Evolutionary conservation across 2,888 invertebrate species (phyloP).

Genomic region (Leptinotarsa peninsularis): DNA sequence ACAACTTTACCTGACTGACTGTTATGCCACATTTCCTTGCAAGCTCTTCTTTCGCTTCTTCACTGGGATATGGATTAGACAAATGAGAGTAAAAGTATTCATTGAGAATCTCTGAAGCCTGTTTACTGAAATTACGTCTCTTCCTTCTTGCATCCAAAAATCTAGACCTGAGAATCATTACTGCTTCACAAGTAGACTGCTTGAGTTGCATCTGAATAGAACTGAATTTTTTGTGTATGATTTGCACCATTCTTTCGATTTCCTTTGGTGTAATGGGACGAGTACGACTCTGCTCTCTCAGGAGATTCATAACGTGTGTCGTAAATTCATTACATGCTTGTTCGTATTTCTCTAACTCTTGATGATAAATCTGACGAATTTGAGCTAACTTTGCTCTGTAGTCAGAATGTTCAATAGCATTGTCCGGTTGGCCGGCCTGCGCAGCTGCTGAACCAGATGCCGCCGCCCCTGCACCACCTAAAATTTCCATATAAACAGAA

Average conservation of each 20-base stretch:
- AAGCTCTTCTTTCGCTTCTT: constrained; percentile 99
- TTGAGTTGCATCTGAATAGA: constrained; percentile 98
- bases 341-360: constrained; percentile 98
- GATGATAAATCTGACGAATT: constrained; percentile 97
- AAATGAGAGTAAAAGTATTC: constrained; percentile 99
- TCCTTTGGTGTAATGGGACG: constrained; percentile 98
- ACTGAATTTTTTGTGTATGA: constrained; percentile 98
- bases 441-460: constrained; percentile 88
- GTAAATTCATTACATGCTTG: constrained; percentile 99
- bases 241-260: constrained; percentile 99
- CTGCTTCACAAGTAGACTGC: constrained; percentile 99
- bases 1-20: constrained; percentile 68
- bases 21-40: constrained; percentile 99
- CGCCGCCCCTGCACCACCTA: constrained; percentile 81
- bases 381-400: constrained; percentile 98
- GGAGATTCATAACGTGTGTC: constrained; percentile 98
- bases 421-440: constrained; percentile 85
- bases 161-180: constrained; percentile 96
- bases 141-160: constrained; percentile 87
- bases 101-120: constrained; percentile 98
- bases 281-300: constrained; percentile 96
- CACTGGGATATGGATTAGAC: constrained; percentile 99
- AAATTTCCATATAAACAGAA: no score
- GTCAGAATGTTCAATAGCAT: constrained; percentile 99
- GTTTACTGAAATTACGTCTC: constrained; percentile 99